Evolutionary conservation across 2,797 vertebrate genomes (phyloP), one percentile per base, ranked within the genome.

Genomic region (Melanotaenia boesemani): DNA sequence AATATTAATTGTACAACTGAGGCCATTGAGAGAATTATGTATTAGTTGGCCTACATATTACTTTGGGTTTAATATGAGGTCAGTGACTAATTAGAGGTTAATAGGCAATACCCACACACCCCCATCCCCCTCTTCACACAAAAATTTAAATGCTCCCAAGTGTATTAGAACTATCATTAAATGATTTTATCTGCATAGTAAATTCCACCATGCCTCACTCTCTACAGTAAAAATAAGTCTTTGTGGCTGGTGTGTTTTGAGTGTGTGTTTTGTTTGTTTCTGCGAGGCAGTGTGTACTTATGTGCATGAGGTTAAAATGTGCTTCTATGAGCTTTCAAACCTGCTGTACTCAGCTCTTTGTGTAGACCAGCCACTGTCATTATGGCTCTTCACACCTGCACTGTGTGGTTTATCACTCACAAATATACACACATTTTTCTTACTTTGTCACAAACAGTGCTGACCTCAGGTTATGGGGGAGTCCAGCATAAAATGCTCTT

Each of bases 401-500:
- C 50, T 54, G 54, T 82, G 72, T 74, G 67, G 66, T 86, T 85
- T 82, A 84, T 85, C 4, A n/a, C 55, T 50, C 73, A 7, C 54
- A 44, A 68, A 72, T 37, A 63, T 59, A 52, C 70, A 77, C 77
- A 85, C 72, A 81, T 80, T 88, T 87, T 87, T 90, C 87, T 85
- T 79, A 79, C 75, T 88, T 87, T 84, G 78, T 88, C 86, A 79
- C 79, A 72, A 88, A 79, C 87, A 77, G 77, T 89, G 84, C 88
- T 91, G 86, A 91, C 84, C 87, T 91, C 86, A 89, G 88, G 77
- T 91, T 86, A 90, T 88, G 81, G 70, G 58, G 76, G 82, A 85
- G 86, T 88, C 79, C 77, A 82, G 78, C 71, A 57, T 89, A 86
- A 88, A 89, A 83, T 87, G 84, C 75, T 80, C 76, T 81, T 83